Conservation (phyloP, 2,113 vertebrate genomes). For the Columba janthina region DNA sequence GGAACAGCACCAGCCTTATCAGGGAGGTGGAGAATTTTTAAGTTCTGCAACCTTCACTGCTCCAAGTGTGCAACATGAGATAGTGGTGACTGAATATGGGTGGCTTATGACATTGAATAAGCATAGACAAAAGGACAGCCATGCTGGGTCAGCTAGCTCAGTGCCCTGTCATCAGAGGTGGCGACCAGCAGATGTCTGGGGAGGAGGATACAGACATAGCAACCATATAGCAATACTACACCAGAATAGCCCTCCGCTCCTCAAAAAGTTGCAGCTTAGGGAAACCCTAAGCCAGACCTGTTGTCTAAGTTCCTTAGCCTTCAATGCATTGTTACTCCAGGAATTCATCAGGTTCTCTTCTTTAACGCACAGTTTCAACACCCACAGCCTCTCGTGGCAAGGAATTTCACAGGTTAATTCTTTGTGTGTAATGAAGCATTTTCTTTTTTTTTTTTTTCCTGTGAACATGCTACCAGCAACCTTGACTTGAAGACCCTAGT, state of each 20-base stretch:
- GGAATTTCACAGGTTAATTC: neutral
- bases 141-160: neutral
- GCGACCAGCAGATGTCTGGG: neutral
- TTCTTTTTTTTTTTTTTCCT: neutral
- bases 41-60: neutral
- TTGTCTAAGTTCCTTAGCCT: neutral
- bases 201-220: neutral
- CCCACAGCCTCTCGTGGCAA: neutral
- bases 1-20: neutral
- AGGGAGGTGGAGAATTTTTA: neutral
- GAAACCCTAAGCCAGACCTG: rapidly evolving
- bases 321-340: neutral
- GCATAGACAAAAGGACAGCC: neutral
- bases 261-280: neutral
- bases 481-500: neutral
- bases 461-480: neutral
- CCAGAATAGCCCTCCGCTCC: neutral
- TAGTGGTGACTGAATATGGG: too few species aligned
- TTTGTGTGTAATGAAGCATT: rapidly evolving
- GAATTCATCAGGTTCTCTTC: rapidly evolving
- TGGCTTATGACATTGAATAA: neutral
- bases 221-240: rapidly evolving
- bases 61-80: neutral
- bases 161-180: neutral
- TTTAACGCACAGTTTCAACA: neutral